These are phyloP conservation scores for Drosophila sordidula DNA, from an alignment of 2,888 invertebrate genomes.

Conservation along the genomic window DNA sequence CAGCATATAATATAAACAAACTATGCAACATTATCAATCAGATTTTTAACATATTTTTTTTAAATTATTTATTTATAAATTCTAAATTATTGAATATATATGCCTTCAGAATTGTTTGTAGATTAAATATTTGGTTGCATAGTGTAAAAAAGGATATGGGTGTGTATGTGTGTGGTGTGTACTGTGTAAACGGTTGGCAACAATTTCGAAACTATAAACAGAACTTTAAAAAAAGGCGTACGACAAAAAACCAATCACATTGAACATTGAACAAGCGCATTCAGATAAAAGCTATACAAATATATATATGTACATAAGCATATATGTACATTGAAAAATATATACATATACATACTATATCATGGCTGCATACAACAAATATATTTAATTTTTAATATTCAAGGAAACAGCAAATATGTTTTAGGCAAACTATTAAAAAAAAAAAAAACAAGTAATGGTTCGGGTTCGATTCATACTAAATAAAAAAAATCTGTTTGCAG, in stretches of 20 bases:
- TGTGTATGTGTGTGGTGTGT: neutral
- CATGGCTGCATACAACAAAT: neutral
- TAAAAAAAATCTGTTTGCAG: no score
- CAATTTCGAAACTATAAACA: constrained; percentile 12
- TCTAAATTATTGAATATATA: no score
- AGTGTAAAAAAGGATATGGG: constrained; percentile 1
- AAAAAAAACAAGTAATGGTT: no score
- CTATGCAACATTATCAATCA: constrained; percentile 6
- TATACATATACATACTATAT: constrained; percentile 4
- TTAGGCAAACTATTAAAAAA: no score
- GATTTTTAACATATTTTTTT: no score
- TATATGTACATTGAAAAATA: neutral
- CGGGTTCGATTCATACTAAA: no score
- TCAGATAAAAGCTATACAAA: constrained; percentile 43
- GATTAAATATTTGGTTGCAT: constrained; percentile 6
- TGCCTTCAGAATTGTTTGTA: no score
- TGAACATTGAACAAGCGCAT: constrained; percentile 43
- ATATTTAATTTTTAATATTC: no score
- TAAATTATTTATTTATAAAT: no score
- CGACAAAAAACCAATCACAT: constrained; percentile 34
- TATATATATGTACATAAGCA: constrained; percentile 30
- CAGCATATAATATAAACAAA: constrained; percentile 14
- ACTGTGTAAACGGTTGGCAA: constrained; percentile 8
- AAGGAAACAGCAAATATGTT: no score
- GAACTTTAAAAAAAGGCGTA: constrained; percentile 9